Percentiles rank a stretch among this genome's conserved stretches.
Evolutionary conservation across 2,797 vertebrate species (phyloP).

Genomic region (Phylloscopus collybita): DNA sequence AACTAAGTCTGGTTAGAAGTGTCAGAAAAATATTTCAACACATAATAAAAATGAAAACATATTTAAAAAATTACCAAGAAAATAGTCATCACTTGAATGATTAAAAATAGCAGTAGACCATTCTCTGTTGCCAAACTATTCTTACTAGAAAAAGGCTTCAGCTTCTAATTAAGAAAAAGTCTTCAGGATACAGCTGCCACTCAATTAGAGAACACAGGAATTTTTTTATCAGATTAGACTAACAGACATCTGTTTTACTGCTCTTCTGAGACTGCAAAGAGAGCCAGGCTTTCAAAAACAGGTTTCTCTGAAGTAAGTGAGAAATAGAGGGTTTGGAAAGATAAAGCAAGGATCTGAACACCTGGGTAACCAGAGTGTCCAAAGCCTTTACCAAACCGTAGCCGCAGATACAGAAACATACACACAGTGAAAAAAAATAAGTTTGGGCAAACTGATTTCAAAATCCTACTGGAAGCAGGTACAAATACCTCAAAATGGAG

Average conservation of each 20-base stretch:
- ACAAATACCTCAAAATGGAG: neutral
- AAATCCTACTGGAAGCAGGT: neutral
- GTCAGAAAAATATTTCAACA: neutral
- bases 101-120: neutral
- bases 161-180: conserved; percentile 67
- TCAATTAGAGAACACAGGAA: conserved; percentile 67
- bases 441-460: neutral
- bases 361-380: neutral
- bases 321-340: conserved; percentile 34
- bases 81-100: neutral
- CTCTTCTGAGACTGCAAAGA: conserved; percentile 54
- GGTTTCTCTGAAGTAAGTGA: conserved; percentile 41
- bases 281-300: conserved; percentile 49
- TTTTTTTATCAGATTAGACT: conserved; percentile 61
- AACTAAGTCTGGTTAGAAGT: neutral
- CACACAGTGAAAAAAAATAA: neutral
- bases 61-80: neutral
- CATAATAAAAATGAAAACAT: neutral
- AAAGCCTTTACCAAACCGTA: neutral
- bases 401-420: neutral
- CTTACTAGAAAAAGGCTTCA: conserved; percentile 46
- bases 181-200: conserved; percentile 69
- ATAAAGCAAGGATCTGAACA: conserved; percentile 27
- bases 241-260: conserved; percentile 61
- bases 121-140: neutral